Evolutionary conservation across 1,140 invertebrate species (phyloP).

Genomic region (Philotrypesis tridentata): DNA sequence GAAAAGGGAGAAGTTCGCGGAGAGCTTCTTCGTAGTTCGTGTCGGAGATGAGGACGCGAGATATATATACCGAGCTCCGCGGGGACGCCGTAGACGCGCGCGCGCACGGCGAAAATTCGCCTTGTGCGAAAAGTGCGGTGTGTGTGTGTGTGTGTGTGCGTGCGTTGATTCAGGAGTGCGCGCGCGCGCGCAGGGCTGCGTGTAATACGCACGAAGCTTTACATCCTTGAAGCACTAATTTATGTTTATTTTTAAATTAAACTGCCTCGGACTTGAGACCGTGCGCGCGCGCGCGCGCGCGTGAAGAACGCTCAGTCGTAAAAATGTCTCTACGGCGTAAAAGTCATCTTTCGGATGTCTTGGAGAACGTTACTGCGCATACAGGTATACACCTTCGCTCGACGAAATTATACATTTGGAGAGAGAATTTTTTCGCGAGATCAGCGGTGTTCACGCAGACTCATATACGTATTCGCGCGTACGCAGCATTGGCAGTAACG

Average conservation of each 20-base stretch:
- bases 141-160: too few species aligned
- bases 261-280: neutral
- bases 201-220: neutral
- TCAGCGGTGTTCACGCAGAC: too few species aligned
- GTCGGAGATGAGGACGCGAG: neutral
- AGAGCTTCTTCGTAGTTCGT: neutral
- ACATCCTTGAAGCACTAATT: neutral
- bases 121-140: neutral
- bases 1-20: neutral
- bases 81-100: too few species aligned
- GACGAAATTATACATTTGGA: neutral
- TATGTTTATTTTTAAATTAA: conserved; percentile 1
- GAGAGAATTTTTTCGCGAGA: neutral
- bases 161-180: neutral
- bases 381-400: neutral
- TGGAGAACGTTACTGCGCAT: neutral
- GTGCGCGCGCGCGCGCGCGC: neutral
- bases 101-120: neutral
- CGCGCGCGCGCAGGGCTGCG: too few species aligned
- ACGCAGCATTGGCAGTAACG: too few species aligned
- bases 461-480: too few species aligned
- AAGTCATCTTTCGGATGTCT: neutral
- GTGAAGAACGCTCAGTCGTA: neutral
- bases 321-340: neutral
- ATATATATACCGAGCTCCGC: neutral